Evolutionary conservation across 2,888 invertebrate genomes (phyloP).

Genomic region (Clanis bilineata): DNA sequence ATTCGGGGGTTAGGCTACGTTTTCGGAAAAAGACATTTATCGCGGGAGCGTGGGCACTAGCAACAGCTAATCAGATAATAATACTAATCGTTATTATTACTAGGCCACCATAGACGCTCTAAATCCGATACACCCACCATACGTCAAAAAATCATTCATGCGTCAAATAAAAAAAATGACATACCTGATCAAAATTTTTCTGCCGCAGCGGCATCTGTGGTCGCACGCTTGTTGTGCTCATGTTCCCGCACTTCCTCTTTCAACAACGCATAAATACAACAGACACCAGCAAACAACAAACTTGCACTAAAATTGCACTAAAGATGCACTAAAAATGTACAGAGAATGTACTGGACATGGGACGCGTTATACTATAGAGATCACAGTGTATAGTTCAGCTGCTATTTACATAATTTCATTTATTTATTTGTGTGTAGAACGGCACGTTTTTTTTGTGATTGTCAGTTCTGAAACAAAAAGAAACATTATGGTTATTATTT

Average conservation of each 20-base stretch:
- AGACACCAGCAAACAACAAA: constrained; percentile 11
- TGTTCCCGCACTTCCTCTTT: constrained; percentile 53
- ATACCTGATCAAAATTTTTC: constrained; percentile 89
- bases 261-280: constrained; percentile 37
- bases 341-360: constrained; percentile 12
- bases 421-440: background rate
- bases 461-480: constrained; percentile 56
- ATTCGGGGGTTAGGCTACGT: too few species aligned
- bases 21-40: too few species aligned
- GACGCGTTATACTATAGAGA: constrained; percentile 42
- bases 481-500: constrained; percentile 18
- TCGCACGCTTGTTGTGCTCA: constrained; percentile 46
- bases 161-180: constrained; percentile 23
- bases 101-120: too few species aligned
- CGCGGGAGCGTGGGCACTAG: too few species aligned
- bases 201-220: constrained; percentile 84
- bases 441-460: constrained; percentile 34
- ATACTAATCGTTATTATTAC: too few species aligned
- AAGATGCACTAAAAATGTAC: constrained; percentile 30
- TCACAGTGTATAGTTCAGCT: constrained; percentile 50
- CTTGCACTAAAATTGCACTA: constrained; percentile 25
- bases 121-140: too few species aligned
- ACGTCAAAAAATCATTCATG: background rate
- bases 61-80: too few species aligned
- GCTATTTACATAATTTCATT: constrained; percentile 19